phyloP scores from a whole-genome alignment of 2,797 vertebrate species.

The Sarcophilus harrisii region DNA sequence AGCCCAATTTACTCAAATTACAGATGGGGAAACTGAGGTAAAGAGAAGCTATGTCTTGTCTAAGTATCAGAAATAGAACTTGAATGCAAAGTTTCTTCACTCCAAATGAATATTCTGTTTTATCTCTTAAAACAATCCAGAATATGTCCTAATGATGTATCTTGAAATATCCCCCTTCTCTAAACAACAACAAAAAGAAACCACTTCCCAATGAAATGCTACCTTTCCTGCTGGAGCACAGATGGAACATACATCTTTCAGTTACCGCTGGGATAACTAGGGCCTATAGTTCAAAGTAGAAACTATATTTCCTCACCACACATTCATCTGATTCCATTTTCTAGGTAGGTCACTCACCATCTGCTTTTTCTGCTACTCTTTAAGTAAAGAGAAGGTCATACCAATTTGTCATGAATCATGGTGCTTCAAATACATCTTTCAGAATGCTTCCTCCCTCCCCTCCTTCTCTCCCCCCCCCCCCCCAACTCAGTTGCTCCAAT shows the following conservation, averaged over 20 bases:
- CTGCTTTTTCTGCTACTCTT: neutral
- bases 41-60: neutral
- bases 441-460: neutral
- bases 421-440: constrained; percentile 27
- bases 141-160: neutral
- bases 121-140: neutral
- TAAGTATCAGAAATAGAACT: neutral
- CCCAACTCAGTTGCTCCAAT: neutral
- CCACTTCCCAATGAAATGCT: neutral
- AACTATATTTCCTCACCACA: constrained; percentile 16
- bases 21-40: neutral
- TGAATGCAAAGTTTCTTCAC: neutral
- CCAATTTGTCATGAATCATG: constrained; percentile 22
- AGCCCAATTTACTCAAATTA: neutral
- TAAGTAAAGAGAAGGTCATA: constrained; percentile 1
- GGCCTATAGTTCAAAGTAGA: constrained; percentile 30
- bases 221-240: neutral
- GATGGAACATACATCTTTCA: constrained; percentile 14
- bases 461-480: neutral
- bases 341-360: constrained; percentile 33
- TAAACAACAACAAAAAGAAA: neutral
- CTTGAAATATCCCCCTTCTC: neutral
- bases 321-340: constrained; percentile 18
- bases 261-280: constrained; percentile 1
- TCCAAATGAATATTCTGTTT: neutral